Evolutionary conservation across 2,888 invertebrate genomes (phyloP).

Genomic region (Cheilosia vulpina): DNA sequence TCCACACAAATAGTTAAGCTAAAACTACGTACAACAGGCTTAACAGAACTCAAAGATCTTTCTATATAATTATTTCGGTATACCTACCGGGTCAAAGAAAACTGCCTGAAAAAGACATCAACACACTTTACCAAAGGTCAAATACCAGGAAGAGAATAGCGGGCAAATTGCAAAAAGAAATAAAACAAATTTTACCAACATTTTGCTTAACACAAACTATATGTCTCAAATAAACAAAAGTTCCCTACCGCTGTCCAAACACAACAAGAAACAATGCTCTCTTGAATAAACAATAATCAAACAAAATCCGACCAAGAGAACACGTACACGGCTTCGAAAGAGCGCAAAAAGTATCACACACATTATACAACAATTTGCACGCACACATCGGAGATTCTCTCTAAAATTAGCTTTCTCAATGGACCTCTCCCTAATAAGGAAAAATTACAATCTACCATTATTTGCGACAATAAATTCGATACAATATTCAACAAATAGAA

Average conservation of each 20-base stretch:
- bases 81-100: conserved; percentile 13
- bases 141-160: conserved; percentile 31
- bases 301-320: background rate
- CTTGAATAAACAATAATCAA: conserved; percentile 65
- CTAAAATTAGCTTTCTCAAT: conserved; percentile 63
- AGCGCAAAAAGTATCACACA: conserved; percentile 1
- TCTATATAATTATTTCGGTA: background rate
- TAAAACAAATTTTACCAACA: conserved; percentile 13
- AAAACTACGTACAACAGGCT: background rate
- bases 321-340: background rate
- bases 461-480: conserved; percentile 31
- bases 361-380: conserved; percentile 14
- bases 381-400: conserved; percentile 33
- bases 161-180: background rate
- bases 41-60: background rate
- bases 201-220: conserved; percentile 48
- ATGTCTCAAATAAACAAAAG: conserved; percentile 46
- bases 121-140: conserved; percentile 28
- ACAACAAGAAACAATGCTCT: conserved; percentile 56
- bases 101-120: background rate
- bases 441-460: conserved; percentile 57
- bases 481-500: conserved; percentile 34
- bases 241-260: background rate
- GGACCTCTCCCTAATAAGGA: conserved; percentile 63
- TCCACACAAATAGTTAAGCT: background rate